phyloP scores from a whole-genome alignment of 2,113 vertebrate genomes.

The Leucopsar rothschildi region DNA sequence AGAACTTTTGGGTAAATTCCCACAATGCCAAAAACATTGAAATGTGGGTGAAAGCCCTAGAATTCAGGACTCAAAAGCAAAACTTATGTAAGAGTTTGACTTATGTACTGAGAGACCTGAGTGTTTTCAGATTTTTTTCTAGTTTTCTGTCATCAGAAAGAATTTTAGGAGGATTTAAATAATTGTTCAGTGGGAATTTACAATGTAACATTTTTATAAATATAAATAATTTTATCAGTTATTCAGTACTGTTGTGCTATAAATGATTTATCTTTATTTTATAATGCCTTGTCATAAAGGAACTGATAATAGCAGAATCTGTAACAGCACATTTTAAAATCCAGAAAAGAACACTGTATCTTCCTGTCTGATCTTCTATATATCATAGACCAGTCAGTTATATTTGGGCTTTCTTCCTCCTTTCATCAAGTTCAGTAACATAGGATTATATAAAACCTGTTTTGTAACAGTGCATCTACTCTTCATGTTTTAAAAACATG shows the following conservation, averaged over 20 bases:
- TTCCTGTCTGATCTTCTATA: neutral
- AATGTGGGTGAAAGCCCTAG: neutral
- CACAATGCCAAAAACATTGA: neutral
- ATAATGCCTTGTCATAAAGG: neutral
- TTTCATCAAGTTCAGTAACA: neutral
- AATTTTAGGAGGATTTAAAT: neutral
- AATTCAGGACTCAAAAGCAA: neutral
- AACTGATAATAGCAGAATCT: neutral
- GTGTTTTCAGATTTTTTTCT: neutral
- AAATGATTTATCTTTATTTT: neutral
- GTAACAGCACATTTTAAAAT: conserved; percentile 9
- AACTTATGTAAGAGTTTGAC: neutral
- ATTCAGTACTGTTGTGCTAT: neutral
- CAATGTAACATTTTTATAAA: neutral
- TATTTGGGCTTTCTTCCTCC: neutral
- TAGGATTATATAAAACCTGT: neutral
- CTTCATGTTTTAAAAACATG: neutral
- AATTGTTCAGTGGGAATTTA: neutral
- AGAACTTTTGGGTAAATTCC: neutral
- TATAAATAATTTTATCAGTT: neutral
- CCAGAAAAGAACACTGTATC: neutral
- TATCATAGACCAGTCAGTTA: neutral
- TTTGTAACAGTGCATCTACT: neutral
- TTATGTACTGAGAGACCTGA: neutral
- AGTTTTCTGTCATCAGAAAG: neutral